Conservation (phyloP, 2,113 vertebrate species). For the Pedetes capensis region DNA sequence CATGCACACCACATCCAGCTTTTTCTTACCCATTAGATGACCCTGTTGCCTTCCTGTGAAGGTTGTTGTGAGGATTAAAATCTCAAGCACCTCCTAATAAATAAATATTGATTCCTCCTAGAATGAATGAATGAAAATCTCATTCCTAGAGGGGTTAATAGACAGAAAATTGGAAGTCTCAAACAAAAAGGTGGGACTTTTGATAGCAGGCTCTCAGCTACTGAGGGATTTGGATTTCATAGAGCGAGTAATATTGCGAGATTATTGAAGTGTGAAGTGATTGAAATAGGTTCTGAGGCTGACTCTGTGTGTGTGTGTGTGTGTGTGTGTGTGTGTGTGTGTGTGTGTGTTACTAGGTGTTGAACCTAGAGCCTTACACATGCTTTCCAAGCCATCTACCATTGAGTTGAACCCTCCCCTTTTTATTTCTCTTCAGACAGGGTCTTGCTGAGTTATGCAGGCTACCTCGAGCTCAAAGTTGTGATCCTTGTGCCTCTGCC, state of each 20-base stretch:
- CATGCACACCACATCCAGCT: too few relatives aligned
- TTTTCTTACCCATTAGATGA: constrained; percentile 30
- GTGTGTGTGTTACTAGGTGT: too few relatives aligned
- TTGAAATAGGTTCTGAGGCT: constrained; percentile 23
- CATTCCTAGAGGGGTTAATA: neutral
- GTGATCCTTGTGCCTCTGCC: too few relatives aligned
- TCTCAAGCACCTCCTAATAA: neutral
- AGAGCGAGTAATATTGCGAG: neutral
- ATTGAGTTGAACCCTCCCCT: too few relatives aligned
- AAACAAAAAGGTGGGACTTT: constrained; percentile 21
- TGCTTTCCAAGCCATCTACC: too few relatives aligned
- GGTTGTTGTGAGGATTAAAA: neutral
- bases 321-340: too few relatives aligned
- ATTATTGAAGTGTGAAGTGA: neutral
- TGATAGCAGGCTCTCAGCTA: neutral
- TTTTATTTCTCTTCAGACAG: too few relatives aligned
- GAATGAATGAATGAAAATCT: neutral
- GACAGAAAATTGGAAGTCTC: constrained; percentile 39
- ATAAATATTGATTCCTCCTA: neutral
- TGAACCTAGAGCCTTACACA: too few relatives aligned
- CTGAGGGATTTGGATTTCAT: neutral
- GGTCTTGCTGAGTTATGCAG: too few relatives aligned
- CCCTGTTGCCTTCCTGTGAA: neutral
- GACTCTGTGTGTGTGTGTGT: too few relatives aligned
- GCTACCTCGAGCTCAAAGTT: too few relatives aligned